A percentile compares a stretch with the other conserved stretches of the same genome.
These are phyloP conservation scores for Athripsodes cinereus DNA, from an alignment of 2,888 invertebrate genomes.

Conservation along the genomic window DNA sequence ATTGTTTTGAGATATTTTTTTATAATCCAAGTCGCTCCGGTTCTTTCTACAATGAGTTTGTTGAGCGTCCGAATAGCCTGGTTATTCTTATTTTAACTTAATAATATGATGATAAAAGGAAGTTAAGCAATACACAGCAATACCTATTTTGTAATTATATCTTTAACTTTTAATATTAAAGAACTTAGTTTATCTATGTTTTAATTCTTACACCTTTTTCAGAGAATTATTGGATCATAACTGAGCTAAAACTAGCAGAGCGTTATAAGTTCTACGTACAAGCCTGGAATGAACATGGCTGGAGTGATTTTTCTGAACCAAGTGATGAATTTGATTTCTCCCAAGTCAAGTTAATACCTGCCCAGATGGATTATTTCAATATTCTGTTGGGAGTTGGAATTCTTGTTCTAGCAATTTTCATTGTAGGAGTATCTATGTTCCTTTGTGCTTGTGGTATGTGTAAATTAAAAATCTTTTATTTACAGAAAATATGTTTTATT, in stretches of 20 bases:
- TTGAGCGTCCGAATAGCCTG: too few relatives aligned
- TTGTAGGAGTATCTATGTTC: conserved; percentile 34
- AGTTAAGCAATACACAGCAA: too few relatives aligned
- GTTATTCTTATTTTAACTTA: too few relatives aligned
- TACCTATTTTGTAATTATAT: too few relatives aligned
- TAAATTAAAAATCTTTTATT: not conserved
- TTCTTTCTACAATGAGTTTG: too few relatives aligned
- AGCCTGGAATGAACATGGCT: conserved; percentile 75
- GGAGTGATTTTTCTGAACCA: conserved; percentile 68
- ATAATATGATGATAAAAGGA: too few relatives aligned
- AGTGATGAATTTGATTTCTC: conserved; percentile 57
- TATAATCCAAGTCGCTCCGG: too few relatives aligned
- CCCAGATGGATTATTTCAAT: conserved; percentile 47
- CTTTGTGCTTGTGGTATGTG: conserved; percentile 50
- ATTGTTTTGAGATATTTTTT: too few relatives aligned
- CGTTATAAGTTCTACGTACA: conserved; percentile 69
- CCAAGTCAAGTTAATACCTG: conserved; percentile 42
- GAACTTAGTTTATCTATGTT: too few relatives aligned
- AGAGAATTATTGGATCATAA: conserved; percentile 78
- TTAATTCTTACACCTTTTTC: conserved; percentile 29
- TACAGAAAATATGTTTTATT: too few relatives aligned
- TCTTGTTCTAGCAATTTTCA: conserved; percentile 46
- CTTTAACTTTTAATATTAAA: too few relatives aligned
- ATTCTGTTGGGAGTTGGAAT: conserved; percentile 59
- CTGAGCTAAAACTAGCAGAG: conserved; percentile 54